Evolutionary conservation across 2,797 vertebrate genomes (phyloP), one percentile per base, ranked within the genome.

Genomic region (Chaunax sp.): DNA sequence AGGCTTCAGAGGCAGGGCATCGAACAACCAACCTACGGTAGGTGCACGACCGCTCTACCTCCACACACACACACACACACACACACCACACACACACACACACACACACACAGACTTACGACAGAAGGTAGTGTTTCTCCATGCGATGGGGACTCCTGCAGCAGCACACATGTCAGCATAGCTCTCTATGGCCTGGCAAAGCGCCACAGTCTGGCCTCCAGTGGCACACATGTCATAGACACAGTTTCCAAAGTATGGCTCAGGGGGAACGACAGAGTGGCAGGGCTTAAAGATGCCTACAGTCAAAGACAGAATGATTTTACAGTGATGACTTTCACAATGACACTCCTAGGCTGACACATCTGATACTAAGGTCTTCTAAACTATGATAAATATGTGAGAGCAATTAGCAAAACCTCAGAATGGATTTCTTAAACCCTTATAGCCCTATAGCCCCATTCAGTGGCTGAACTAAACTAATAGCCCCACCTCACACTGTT

Each of bases 151-250:
- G 51, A 94, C 81, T 18, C 94, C 95, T 19, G 93, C 94, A 60
- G 84, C 90, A 54, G 87, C 83, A 35, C 96, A 97, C 0, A 94
- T 66, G 82, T 95, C 94, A 5, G 95, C 95, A 5, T 97, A 98
- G 78, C 94, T 94, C 80, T 97, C 94, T 12, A 97, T 69, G 50
- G 94, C 93, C 35, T 96, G 95, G 87, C 96, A 97, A 61, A 97
- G 87, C 14, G 95, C 93, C 65, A 88, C 94, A 0, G 92, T 77
- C 75, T 95, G 85, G 11, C 95, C 95, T 3, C 69, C 92, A 0
- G 94, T 95, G 64, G 92, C 93, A 84, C 96, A 97, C 87, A 95
- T 82, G 82, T 98, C 96, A 0, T 95, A 95, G 64, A 95, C 69
- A 57, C 96, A 98, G 86, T 92, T 97, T 54, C 87, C 93, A 87